Evolutionary conservation across 2,797 vertebrate species (phyloP).

Genomic region (Epinephelus malabaricus): DNA sequence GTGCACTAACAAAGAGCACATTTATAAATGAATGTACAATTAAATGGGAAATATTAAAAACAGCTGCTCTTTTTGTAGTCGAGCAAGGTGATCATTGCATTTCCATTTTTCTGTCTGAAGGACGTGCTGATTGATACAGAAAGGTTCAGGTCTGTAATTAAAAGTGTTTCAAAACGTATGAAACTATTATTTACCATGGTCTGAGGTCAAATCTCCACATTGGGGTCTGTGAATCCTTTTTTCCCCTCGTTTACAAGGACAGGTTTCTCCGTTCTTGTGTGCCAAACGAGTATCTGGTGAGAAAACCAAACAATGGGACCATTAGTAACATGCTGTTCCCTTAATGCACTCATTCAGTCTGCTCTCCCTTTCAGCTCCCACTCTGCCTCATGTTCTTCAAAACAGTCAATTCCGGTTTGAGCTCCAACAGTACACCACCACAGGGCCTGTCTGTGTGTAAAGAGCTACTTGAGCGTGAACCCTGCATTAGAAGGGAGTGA

Average conservation of each 20-base stretch:
- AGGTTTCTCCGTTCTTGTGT: constrained; percentile 98
- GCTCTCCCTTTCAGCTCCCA: constrained; percentile 38
- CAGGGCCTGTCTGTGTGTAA: constrained; percentile 41
- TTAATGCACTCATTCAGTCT: constrained; percentile 46
- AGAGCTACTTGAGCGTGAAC: constrained; percentile 68
- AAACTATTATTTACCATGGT: constrained; percentile 66
- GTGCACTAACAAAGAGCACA: constrained; percentile 25
- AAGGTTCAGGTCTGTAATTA: background rate
- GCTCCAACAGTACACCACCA: constrained; percentile 29
- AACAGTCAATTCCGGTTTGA: constrained; percentile 43
- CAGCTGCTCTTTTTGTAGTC: constrained; percentile 33
- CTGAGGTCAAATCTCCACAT: constrained; percentile 94
- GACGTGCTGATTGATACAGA: background rate
- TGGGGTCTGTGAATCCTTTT: constrained; percentile 98
- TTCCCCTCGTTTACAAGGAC: constrained; percentile 98
- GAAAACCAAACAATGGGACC: constrained; percentile 45
- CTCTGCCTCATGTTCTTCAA: constrained; percentile 55
- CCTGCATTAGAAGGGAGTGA: constrained; percentile 49
- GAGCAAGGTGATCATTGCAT: background rate
- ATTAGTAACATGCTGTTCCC: constrained; percentile 57
- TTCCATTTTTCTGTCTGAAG: background rate
- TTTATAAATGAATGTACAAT: constrained; percentile 20
- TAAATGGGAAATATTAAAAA: constrained; percentile 30
- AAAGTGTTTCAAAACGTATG: background rate
- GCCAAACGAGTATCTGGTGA: constrained; percentile 97